Evolutionary conservation across 2,888 invertebrate species (phyloP).

Genomic region (Lordiphosa andalusiaca): DNA sequence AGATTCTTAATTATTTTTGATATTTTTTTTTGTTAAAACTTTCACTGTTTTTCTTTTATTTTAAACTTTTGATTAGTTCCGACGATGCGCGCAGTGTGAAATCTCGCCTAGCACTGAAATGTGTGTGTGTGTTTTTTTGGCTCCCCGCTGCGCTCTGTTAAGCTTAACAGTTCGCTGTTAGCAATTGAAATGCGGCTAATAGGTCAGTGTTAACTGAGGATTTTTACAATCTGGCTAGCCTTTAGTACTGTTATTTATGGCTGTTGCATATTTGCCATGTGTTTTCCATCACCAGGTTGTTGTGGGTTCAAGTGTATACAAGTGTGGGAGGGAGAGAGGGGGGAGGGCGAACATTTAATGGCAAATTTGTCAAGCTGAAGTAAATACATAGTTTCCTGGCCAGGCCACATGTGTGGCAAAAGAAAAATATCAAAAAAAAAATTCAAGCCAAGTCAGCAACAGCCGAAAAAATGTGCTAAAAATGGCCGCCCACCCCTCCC

Average conservation of each 20-base stretch:
- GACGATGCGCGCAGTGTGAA: conserved; percentile 50
- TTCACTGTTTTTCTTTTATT: conserved; percentile 29
- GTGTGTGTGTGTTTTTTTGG: conserved; percentile 3
- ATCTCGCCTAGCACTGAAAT: conserved; percentile 70
- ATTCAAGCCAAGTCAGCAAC: conserved; percentile 30
- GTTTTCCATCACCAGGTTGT: conserved; percentile 56
- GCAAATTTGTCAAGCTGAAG: no score
- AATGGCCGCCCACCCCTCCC: conserved; percentile 17
- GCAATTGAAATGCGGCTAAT: conserved; percentile 31
- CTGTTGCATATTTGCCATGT: conserved; percentile 65
- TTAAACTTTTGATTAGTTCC: background rate
- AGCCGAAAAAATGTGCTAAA: conserved; percentile 25
- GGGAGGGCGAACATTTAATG: no score
- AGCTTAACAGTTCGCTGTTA: conserved; percentile 19
- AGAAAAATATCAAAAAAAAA: conserved; percentile 1
- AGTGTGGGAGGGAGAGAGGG: no score
- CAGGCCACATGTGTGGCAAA: no score
- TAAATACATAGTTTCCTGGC: no score
- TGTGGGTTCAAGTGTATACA: conserved; percentile 22
- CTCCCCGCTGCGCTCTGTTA: conserved; percentile 22
- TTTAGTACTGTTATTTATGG: conserved; percentile 63
- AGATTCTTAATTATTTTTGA: no score
- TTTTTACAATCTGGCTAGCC: conserved; percentile 60
- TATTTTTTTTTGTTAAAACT: conserved; percentile 7
- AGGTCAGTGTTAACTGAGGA: conserved; percentile 61